Evolutionary conservation across 2,888 invertebrate genomes (phyloP), one percentile per base, ranked within the genome.

Genomic region (Amblyteles armatorius): DNA sequence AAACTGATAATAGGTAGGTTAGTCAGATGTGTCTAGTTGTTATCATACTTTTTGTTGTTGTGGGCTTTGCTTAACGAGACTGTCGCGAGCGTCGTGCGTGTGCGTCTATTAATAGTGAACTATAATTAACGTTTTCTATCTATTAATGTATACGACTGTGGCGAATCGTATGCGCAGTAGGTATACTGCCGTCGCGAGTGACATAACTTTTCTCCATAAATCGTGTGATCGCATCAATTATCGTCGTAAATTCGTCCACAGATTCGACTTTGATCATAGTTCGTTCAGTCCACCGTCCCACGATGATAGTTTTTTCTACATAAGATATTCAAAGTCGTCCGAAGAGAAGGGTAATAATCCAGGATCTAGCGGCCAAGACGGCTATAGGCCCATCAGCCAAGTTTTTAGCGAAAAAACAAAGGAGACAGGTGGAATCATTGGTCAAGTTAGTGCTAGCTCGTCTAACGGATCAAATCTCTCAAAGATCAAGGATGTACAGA

Each of bases 251-350:
- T 57, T 26, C 26, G 26, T 22, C 50, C 57, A 2, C 92, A 95
- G 96, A 91, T 95, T 95, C 88, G 95, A 96, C 90, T 94, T 95
- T 86, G 95, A 95, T 85, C 95, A 95, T 80, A 94, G 92, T 76
- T 94, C 95, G 13, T 95, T 96, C 88, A 97, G 97, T 22, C 97
- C 97, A 26, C 97, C 97, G 2, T 95, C 96, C 36, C 95, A 96
- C 60, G 97, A 97, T 93, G 97, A 97, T 90, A 96, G 96, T 74
- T 97, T 97, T 92, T 96, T 96, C 93, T 95, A 95, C 92, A 95
- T 96, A 88, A 95, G 96, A 73, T 97, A 97, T 92, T 85, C 91
- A 5, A 93, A 91, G 65, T 79, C 88, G 16, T 16, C 29, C 86
- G 83, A 11, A 6, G 33, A 68, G 71, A 86, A 22, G 50, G 83